Evolutionary conservation across 2,888 invertebrate genomes (phyloP).

Genomic region (Mesorhabditis sp.): DNA sequence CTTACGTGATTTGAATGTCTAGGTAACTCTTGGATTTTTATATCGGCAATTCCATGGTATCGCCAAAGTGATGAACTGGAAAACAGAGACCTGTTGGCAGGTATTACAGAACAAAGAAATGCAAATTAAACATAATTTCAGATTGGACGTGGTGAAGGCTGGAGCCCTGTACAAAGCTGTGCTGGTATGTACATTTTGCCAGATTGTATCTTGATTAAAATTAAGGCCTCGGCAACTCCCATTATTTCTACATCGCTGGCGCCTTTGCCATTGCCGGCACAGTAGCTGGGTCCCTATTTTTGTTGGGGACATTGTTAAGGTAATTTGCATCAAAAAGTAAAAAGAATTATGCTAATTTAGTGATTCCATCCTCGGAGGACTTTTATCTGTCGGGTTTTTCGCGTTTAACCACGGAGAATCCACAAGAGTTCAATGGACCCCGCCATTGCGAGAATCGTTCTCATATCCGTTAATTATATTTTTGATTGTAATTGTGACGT

Average conservation of each 20-base stretch:
- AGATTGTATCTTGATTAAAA: background rate
- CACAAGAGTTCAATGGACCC: conserved; percentile 81
- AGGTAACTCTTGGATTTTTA: conserved; percentile 63
- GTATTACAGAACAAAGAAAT: background rate
- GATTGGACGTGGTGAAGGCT: conserved; percentile 68
- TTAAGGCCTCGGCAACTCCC: conserved; percentile 70
- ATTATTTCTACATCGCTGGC: conserved; percentile 76
- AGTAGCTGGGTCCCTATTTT: conserved; percentile 70
- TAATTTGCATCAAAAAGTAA: conserved; percentile 15
- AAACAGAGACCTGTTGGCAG: conserved; percentile 62
- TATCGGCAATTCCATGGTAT: conserved; percentile 64
- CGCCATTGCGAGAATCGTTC: conserved; percentile 80
- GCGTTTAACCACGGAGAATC: conserved; percentile 78
- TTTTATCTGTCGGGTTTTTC: conserved; percentile 70
- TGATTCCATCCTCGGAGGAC: conserved; percentile 72
- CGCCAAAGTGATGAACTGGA: conserved; percentile 59
- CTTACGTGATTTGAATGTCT: conserved; percentile 9
- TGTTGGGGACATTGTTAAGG: conserved; percentile 62
- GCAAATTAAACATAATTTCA: background rate
- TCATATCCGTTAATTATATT: conserved; percentile 76
- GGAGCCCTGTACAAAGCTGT: conserved; percentile 71
- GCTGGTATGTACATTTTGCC: conserved; percentile 64
- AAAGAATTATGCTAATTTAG: conserved; percentile 59
- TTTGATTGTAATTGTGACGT: conserved; percentile 72
- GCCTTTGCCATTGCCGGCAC: conserved; percentile 74